Conservation (phyloP, 2,113 vertebrate species). For the Nettapus auritus region DNA sequence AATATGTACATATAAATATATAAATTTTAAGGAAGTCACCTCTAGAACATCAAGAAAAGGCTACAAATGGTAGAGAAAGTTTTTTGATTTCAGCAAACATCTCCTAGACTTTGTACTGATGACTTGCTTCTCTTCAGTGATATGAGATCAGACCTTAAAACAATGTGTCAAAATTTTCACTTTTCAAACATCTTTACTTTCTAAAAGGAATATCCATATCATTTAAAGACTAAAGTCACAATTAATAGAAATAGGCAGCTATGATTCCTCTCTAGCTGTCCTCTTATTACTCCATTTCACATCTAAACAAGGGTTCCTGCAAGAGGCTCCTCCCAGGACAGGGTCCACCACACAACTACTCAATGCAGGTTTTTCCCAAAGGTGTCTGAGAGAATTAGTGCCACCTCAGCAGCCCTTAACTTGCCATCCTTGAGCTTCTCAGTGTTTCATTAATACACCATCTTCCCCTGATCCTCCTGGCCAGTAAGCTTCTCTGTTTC, state of each 20-base stretch:
- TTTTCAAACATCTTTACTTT: neutral
- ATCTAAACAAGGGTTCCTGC: neutral
- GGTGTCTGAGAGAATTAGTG: neutral
- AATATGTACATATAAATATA: neutral
- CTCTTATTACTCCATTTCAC: neutral
- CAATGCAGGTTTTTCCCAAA: rapidly evolving
- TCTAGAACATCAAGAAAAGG: neutral
- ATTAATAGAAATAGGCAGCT: neutral
- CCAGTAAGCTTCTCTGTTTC: neutral
- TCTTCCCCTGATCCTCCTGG: neutral
- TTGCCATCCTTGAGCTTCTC: neutral
- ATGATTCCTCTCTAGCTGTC: neutral
- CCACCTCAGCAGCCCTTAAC: neutral
- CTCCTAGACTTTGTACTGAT: neutral
- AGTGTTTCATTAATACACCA: neutral
- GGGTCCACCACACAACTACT: neutral
- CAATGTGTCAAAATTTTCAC: neutral
- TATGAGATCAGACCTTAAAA: neutral
- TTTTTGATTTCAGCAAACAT: neutral
- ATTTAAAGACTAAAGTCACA: neutral
- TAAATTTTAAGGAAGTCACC: neutral
- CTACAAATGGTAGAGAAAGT: neutral
- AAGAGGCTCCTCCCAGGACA: neutral
- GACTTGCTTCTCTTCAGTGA: neutral
- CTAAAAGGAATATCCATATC: neutral